A percentile compares a stretch with the other conserved stretches of the same genome.
phyloP scores from a whole-genome alignment of 2,888 invertebrate genomes.

The Siphlonurus alternatus region DNA sequence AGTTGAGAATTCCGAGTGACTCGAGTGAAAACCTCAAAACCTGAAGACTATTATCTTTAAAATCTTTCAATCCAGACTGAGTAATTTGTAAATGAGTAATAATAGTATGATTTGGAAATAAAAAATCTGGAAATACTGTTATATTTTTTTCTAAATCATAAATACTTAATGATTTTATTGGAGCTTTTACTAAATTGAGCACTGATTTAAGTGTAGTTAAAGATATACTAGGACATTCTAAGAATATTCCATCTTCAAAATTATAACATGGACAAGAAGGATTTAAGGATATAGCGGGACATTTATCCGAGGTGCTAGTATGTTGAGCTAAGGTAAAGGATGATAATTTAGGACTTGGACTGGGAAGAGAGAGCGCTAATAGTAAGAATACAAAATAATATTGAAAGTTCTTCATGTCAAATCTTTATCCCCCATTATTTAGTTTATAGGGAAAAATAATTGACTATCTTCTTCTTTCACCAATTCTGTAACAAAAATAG shows the following conservation, averaged over 20 bases:
- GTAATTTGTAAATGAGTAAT: constrained; percentile 47
- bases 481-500: background rate
- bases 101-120: constrained; percentile 51
- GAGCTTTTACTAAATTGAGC: constrained; percentile 30
- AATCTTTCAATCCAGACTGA: background rate
- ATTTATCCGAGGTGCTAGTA: constrained; percentile 29
- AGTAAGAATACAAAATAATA: background rate
- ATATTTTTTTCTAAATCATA: constrained; percentile 75
- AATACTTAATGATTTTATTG: constrained; percentile 67
- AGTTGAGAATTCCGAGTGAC: background rate
- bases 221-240: constrained; percentile 75
- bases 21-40: background rate
- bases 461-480: background rate
- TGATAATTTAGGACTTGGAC: background rate
- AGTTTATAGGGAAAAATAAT: too few relatives aligned
- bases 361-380: background rate
- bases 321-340: background rate
- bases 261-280: constrained; percentile 82
- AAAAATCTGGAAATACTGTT: constrained; percentile 51
- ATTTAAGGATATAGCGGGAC: constrained; percentile 57
- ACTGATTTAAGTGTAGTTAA: constrained; percentile 55
- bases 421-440: background rate
- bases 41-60: background rate
- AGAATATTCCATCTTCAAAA: constrained; percentile 77
- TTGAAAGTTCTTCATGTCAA: background rate